Percentiles rank a stretch among this genome's conserved stretches.
Evolutionary conservation across 64 coral and sea anemone species (phyloP).

Genomic region (Dendronephthya gigantea): DNA sequence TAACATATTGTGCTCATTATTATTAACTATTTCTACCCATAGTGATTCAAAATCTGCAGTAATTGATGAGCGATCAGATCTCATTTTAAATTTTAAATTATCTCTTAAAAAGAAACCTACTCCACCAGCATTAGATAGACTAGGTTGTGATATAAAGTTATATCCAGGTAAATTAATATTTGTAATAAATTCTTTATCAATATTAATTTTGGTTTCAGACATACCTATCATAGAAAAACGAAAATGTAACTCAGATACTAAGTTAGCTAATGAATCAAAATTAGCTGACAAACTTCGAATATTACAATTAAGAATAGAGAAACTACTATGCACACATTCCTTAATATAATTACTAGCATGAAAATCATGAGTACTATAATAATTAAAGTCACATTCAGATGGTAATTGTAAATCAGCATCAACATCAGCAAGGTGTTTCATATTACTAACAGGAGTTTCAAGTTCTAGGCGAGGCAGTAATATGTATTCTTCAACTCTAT

Average conservation of each 20-base stretch:
- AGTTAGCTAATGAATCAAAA: not conserved
- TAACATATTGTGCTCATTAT: no score
- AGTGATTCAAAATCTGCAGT: no score
- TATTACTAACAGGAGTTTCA: not conserved
- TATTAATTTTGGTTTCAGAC: conserved; percentile 8
- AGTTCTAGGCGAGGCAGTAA: conserved; percentile 3
- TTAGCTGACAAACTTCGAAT: not conserved
- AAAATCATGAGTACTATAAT: conserved; percentile 27
- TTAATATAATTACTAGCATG: not conserved
- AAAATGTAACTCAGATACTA: not conserved
- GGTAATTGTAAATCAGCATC: conserved; percentile 9
- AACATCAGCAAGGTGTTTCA: not conserved
- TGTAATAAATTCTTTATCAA: not conserved
- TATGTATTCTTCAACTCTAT: not conserved
- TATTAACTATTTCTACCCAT: no score
- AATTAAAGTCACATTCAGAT: not conserved
- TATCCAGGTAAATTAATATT: not conserved
- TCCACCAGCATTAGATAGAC: conserved; percentile 12
- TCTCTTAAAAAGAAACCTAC: not conserved
- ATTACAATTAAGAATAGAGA: conserved; percentile 7
- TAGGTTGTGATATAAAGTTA: not conserved
- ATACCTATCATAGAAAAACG: not conserved
- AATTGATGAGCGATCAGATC: no score
- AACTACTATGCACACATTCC: not conserved
- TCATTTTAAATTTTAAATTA: no score